A percentile compares a stretch with the other conserved stretches of the same genome.
These are phyloP conservation scores for Pseudotriccus pelzelni DNA, from an alignment of 2,797 vertebrate genomes.

Conservation along the genomic window DNA sequence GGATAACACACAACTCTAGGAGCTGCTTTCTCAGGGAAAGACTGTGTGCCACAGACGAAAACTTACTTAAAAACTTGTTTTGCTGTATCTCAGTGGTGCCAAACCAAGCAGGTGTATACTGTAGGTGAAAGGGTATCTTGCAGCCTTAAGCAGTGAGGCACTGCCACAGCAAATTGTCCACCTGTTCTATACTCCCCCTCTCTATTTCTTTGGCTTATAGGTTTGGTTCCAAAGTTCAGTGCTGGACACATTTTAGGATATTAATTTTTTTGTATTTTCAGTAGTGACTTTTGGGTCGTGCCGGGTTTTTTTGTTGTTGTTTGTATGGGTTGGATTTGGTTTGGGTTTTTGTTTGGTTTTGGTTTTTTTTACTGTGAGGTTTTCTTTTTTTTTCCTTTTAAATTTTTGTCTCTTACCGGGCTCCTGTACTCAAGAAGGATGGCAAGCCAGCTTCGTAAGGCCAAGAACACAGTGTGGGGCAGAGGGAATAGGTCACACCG, in stretches of 20 bases:
- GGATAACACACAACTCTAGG: not conserved
- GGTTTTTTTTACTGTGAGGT: accelerated
- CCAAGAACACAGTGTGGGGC: not conserved
- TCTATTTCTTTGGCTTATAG: not conserved
- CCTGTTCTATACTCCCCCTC: not conserved
- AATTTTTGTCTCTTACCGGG: not conserved
- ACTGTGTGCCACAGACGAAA: not conserved
- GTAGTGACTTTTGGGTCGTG: not conserved
- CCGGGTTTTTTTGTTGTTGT: not conserved
- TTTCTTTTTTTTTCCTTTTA: not conserved
- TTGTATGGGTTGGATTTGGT: not conserved
- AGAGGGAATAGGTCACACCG: not conserved
- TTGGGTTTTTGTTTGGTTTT: not conserved
- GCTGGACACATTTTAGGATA: not conserved
- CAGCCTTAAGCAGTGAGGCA: not conserved
- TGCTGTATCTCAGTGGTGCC: accelerated
- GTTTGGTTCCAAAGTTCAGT: not conserved
- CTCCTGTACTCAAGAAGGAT: not conserved
- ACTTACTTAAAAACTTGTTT: not conserved
- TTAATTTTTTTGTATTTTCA: not conserved
- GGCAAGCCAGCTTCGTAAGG: not conserved
- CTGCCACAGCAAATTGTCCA: accelerated
- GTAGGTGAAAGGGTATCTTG: not conserved
- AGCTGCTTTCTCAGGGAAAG: not conserved
- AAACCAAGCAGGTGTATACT: not conserved